Percentiles rank a stretch among this genome's conserved stretches.
Conservation (phyloP, 2,113 vertebrate species). For the sheep (Ovis aries) region DNA sequence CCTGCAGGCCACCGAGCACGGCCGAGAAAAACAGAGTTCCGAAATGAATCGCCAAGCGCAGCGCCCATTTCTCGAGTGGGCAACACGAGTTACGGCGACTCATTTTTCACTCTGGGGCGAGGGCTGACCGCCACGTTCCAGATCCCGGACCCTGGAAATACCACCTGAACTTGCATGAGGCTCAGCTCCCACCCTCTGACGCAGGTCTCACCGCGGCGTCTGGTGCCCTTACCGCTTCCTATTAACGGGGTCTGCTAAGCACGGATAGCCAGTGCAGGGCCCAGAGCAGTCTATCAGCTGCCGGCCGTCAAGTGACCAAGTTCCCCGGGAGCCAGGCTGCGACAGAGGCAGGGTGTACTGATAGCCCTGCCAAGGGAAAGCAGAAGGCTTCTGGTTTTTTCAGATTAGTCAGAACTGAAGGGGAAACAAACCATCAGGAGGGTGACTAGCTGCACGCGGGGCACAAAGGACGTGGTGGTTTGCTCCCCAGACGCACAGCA, state of each 20-base stretch:
- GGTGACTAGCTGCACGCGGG: not conserved
- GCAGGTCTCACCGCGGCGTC: too few species aligned
- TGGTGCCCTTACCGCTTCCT: not conserved
- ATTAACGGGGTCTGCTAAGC: not conserved
- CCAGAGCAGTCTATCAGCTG: not conserved
- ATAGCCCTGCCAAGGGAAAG: not conserved
- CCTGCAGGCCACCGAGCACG: not conserved
- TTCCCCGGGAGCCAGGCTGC: too few species aligned
- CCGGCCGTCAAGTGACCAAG: accelerated
- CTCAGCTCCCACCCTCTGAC: not conserved
- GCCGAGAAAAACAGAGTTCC: not conserved
- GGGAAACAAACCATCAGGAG: not conserved
- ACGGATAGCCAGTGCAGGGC: accelerated
- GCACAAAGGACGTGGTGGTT: not conserved
- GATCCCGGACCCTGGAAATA: not conserved
- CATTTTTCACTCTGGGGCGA: not conserved
- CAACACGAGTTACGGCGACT: not conserved
- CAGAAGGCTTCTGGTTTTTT: not conserved
- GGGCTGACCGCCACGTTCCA: not conserved
- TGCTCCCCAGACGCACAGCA: not conserved
- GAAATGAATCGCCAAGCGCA: not conserved
- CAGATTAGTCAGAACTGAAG: not conserved
- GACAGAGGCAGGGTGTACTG: not conserved
- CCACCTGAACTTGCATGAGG: not conserved
- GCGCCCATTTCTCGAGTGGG: accelerated